phyloP scores from a whole-genome alignment of 2,888 invertebrate species.

The Leucozona laternaria region DNA sequence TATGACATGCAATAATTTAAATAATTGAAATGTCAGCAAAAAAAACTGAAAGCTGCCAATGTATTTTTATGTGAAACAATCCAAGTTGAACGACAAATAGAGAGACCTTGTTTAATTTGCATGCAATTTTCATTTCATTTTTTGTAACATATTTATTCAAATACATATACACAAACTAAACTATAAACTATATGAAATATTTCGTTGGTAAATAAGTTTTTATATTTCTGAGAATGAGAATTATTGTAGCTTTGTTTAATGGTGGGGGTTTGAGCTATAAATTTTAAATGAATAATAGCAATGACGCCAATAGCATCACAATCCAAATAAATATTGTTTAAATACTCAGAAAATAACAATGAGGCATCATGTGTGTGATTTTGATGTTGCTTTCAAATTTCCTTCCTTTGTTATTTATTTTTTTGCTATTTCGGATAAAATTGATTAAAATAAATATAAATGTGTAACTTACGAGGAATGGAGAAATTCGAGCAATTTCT shows the following conservation, averaged over 20 bases:
- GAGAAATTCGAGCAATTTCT: too few species aligned
- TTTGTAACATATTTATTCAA: not conserved
- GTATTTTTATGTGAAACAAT: not conserved
- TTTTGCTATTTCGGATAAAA: too few species aligned
- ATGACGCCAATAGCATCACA: not conserved
- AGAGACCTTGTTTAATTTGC: not conserved
- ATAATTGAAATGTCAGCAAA: constrained; percentile 2
- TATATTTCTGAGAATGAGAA: not conserved
- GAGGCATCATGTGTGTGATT: constrained; percentile 2
- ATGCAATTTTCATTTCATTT: constrained; percentile 17
- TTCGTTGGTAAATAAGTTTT: not conserved
- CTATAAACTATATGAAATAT: constrained; percentile 30
- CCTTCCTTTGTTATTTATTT: too few species aligned
- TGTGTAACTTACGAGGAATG: too few species aligned
- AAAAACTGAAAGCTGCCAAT: not conserved
- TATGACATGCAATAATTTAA: not conserved
- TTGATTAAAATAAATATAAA: too few species aligned
- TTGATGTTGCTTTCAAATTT: too few species aligned
- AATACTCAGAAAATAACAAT: not conserved
- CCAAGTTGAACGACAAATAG: not conserved
- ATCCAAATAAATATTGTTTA: not conserved
- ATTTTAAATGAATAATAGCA: constrained; percentile 3
- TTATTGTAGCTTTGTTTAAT: not conserved
- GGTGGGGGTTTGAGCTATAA: not conserved
- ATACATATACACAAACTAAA: too few species aligned